phyloP scores from a whole-genome alignment of 2,888 invertebrate genomes.

The Pammene fasciana region DNA sequence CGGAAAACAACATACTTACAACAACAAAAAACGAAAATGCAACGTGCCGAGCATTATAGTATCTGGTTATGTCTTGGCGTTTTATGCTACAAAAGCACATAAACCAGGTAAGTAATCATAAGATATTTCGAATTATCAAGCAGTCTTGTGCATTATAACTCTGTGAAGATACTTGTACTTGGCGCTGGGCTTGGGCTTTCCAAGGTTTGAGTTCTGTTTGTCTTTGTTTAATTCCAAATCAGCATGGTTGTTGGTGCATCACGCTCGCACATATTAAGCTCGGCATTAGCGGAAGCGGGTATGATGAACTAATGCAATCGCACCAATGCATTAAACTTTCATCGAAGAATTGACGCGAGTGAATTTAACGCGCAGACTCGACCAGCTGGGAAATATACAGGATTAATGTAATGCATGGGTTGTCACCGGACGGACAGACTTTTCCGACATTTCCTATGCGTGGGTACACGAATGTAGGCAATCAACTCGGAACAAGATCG shows the following conservation, averaged over 20 bases:
- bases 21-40: no score
- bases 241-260: background rate
- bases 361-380: conserved; percentile 59
- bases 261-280: background rate
- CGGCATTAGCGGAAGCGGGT: background rate
- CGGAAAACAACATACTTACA: no score
- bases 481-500: conserved; percentile 42
- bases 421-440: conserved; percentile 58
- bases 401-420: conserved; percentile 56
- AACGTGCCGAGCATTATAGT: no score
- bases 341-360: conserved; percentile 47
- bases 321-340: background rate
- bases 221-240: background rate
- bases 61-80: no score
- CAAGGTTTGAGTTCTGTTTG: conserved; percentile 44
- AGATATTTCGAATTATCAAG: no score
- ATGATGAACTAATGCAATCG: background rate
- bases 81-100: no score
- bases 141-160: background rate
- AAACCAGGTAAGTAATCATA: no score
- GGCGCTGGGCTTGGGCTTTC: conserved; percentile 63
- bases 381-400: conserved; percentile 57
- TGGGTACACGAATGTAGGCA: conserved; percentile 42
- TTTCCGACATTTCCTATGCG: conserved; percentile 59
- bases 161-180: conserved; percentile 7